Conservation (phyloP, 2,888 invertebrate genomes). For the Polia nebulosa region DNA sequence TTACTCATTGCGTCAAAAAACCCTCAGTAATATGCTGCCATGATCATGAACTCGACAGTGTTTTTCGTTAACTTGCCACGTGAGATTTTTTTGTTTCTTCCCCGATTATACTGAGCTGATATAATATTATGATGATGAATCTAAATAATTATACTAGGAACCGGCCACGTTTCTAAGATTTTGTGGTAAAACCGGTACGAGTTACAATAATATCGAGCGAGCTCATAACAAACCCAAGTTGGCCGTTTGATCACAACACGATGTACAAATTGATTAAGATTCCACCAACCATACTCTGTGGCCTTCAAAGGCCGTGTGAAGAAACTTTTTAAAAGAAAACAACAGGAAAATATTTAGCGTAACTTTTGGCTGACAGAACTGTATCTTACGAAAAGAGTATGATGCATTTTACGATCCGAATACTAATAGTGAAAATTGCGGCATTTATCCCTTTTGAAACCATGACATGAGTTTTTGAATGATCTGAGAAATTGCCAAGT, state of each 20-base stretch:
- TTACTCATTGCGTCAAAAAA: neutral
- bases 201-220: neutral
- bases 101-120: slow-evolving; percentile 19
- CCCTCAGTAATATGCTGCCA: neutral
- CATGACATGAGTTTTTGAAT: slow-evolving; percentile 55
- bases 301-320: slow-evolving; percentile 26
- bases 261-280: slow-evolving; percentile 16
- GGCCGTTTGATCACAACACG: neutral
- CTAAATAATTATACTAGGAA: slow-evolving; percentile 7
- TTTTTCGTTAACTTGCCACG: neutral
- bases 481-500: slow-evolving; percentile 52
- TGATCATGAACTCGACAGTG: slow-evolving; percentile 5
- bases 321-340: slow-evolving; percentile 25
- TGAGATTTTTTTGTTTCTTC: slow-evolving; percentile 5
- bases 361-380: slow-evolving; percentile 41
- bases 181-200: slow-evolving; percentile 15
- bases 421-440: slow-evolving; percentile 56
- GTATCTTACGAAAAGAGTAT: slow-evolving; percentile 51
- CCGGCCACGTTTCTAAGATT: neutral
- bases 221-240: slow-evolving; percentile 10
- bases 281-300: slow-evolving; percentile 3
- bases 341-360: slow-evolving; percentile 38
- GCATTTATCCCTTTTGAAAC: slow-evolving; percentile 61
- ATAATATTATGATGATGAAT: slow-evolving; percentile 3
- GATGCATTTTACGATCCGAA: slow-evolving; percentile 50